Base-by-base conservation (phyloP, 2,888 invertebrate genomes). In the Aphrophora alni region DNA sequence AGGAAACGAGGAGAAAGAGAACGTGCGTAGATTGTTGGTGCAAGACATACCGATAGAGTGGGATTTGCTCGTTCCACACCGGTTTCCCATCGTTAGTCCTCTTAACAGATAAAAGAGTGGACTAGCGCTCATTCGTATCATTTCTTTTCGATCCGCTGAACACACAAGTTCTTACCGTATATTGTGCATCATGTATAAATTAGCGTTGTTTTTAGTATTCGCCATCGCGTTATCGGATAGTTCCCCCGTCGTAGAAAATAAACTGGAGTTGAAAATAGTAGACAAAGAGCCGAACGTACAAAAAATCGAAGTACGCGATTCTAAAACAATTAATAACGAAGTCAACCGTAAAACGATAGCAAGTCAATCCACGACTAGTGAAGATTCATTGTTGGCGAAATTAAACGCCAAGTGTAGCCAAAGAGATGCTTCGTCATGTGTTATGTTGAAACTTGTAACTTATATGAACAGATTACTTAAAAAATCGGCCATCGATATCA, bases 401-500 rank as follows among this genome's bases (percentile, higher is more conserved):
- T 89, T 96, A 59, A 95, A 94, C 86, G 89, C 91, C 84, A 95
- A 95, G 90, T 96, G 96, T 87, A 91, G 93, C 4, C 92, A 94
- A 84, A 91, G 93, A 78, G 95, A 96, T 86, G 92, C 94, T 72
- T 94, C 94, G 51, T 93, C 95, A 10, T 96, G 96, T 87, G 93
- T 95, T 87, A 95, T 95, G 90, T 90, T 95, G 25, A 96, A 95
- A 88, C 88, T 95, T 85, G 93, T 95, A 59, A 93, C 94, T 24
- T 95, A 95, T 87, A 94, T 95, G 89, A 95, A 96, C 89, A 91
- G 93, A 83, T 91, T 95, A 88, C 90, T 95, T 86, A 93, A 95
- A 87, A 95, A 95, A 84, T 93, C 95, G 0, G 92, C 93, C 76
- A 92, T 96, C 86, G 94, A 95, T 86, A 89, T 96, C 72, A 93